These are phyloP conservation scores for Peromyscus californicus DNA, from an alignment of 2,113 vertebrate species.

Conservation along the genomic window DNA sequence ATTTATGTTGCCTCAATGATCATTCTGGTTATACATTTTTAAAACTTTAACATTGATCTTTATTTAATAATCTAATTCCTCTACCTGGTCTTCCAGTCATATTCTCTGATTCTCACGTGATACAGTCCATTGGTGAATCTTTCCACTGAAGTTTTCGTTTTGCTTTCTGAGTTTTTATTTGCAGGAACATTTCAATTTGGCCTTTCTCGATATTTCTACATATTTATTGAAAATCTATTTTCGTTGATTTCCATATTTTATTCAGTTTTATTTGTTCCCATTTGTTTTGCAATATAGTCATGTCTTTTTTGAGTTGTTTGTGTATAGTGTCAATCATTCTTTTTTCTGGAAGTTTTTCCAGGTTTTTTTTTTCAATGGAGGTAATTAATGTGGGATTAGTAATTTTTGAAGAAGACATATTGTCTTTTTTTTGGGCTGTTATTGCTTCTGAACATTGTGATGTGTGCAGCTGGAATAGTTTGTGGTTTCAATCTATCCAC, in stretches of 20 bases:
- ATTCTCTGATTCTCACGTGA: not conserved
- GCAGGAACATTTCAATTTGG: not conserved
- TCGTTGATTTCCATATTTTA: not conserved
- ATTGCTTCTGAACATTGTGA: not conserved
- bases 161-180: not conserved
- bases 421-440: not conserved
- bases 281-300: not conserved
- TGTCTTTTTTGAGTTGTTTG: not conserved
- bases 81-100: not conserved
- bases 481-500: not conserved
- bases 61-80: not conserved
- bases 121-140: not conserved
- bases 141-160: not conserved
- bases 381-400: not conserved
- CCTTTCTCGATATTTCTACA: not conserved
- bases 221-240: not conserved
- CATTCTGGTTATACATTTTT: not conserved
- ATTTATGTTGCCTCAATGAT: not conserved
- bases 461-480: not conserved
- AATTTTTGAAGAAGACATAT: not conserved
- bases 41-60: not conserved
- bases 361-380: too few species aligned
- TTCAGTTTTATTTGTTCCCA: not conserved
- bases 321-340: not conserved
- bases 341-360: not conserved